Percentiles rank a stretch among this genome's conserved stretches.
phyloP scores from a whole-genome alignment of 53 echinoderm and acorn worm genomes.

The Actinopyga echinites region DNA sequence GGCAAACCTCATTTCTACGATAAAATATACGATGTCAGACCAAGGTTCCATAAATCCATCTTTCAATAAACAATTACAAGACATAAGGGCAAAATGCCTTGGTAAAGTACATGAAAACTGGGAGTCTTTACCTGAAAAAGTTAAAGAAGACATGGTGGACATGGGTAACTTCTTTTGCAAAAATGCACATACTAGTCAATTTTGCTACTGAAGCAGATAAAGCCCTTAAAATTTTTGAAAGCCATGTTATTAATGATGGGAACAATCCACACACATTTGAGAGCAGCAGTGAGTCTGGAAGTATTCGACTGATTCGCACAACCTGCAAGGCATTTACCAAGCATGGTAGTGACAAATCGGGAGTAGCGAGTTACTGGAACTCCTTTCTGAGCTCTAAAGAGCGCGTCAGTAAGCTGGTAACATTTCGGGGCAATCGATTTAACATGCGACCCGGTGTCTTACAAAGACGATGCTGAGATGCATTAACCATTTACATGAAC shows the following conservation, averaged over 20 bases:
- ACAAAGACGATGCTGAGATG: constrained; percentile 38
- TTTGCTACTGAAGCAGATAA: constrained; percentile 57
- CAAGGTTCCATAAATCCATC: constrained; percentile 58
- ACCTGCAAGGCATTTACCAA: constrained; percentile 39
- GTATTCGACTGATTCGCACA: constrained; percentile 38
- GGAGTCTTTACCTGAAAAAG: constrained; percentile 23
- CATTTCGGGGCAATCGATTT: constrained; percentile 32
- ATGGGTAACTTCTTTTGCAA: constrained; percentile 56
- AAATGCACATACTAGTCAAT: constrained; percentile 56
- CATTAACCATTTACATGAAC: constrained; percentile 40
- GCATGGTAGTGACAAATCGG: constrained; percentile 56
- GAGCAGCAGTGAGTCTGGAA: constrained; percentile 37
- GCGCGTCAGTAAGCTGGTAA: constrained; percentile 19
- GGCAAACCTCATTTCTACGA: constrained; percentile 25
- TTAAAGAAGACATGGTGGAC: constrained; percentile 10
- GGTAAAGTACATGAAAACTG: constrained; percentile 45
- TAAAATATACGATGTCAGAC: constrained; percentile 58
- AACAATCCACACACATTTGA: constrained; percentile 49
- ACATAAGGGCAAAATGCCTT: constrained; percentile 19
- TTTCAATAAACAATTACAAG: constrained; percentile 46
- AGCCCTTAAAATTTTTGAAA: constrained; percentile 46
- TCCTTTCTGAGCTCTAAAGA: constrained; percentile 12
- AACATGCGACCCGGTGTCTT: constrained; percentile 55
- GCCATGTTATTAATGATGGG: constrained; percentile 27
- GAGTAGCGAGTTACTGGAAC: constrained; percentile 34